A percentile compares a stretch with the other conserved stretches of the same genome.
Conservation (phyloP, 2,797 vertebrate genomes). For the Rhynchotus rufescens region DNA sequence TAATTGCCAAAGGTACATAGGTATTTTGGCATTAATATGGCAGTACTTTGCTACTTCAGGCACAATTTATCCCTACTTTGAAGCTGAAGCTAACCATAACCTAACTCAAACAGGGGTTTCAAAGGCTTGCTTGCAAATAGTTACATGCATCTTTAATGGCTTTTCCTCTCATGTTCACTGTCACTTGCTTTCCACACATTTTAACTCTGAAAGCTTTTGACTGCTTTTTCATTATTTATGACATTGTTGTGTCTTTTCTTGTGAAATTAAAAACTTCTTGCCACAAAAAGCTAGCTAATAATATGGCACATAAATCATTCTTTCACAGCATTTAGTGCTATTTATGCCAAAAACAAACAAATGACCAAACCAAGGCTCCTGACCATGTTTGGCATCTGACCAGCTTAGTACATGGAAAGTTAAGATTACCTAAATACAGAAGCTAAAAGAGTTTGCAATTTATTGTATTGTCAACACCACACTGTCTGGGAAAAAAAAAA, state of each 20-base stretch:
- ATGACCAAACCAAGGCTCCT: slow-evolving; percentile 42
- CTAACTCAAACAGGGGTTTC: slow-evolving; percentile 44
- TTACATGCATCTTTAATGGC: slow-evolving; percentile 67
- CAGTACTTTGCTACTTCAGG: neutral
- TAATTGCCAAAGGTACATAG: neutral
- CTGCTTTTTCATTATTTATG: slow-evolving; percentile 75
- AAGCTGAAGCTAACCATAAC: neutral
- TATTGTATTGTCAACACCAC: slow-evolving; percentile 51
- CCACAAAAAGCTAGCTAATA: slow-evolving; percentile 68
- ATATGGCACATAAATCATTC: slow-evolving; percentile 61
- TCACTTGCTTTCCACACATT: slow-evolving; percentile 68
- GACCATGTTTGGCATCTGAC: slow-evolving; percentile 47
- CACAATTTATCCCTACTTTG: slow-evolving; percentile 4
- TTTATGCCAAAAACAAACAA: slow-evolving; percentile 52
- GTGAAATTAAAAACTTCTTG: slow-evolving; percentile 73
- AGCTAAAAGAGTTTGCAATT: slow-evolving; percentile 49
- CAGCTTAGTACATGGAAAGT: slow-evolving; percentile 65
- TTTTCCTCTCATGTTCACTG: slow-evolving; percentile 60
- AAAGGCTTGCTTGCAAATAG: slow-evolving; percentile 68
- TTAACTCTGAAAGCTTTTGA: slow-evolving; percentile 74
- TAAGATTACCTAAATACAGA: slow-evolving; percentile 43
- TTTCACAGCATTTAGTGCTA: slow-evolving; percentile 41
- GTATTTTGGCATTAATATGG: neutral
- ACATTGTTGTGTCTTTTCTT: slow-evolving; percentile 74
- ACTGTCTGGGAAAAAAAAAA: neutral